Percentiles rank a stretch among this genome's conserved stretches.
Conservation (phyloP, 2,113 vertebrate species). For the Narcine bancroftii region DNA sequence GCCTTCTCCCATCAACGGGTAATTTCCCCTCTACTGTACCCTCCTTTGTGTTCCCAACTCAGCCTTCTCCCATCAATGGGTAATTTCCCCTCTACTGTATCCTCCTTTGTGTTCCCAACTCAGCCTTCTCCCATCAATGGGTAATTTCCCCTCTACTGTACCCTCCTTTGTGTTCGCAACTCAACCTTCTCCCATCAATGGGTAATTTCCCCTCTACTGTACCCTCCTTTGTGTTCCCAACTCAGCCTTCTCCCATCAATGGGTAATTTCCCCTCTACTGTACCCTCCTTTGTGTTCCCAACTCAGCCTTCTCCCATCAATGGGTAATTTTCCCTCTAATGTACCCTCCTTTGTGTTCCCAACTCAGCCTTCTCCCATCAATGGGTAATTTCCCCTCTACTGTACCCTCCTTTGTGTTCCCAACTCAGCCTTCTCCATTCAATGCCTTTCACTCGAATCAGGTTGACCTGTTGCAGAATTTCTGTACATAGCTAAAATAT, state of each 20-base stretch:
- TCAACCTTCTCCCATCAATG: neutral
- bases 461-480: neutral
- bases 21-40: neutral
- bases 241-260: neutral
- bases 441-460: neutral
- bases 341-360: neutral
- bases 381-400: neutral
- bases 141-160: neutral
- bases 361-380: too few relatives aligned
- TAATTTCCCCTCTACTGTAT: neutral
- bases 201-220: neutral
- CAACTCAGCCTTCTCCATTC: too few relatives aligned
- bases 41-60: neutral
- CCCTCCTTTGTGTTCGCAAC: neutral
- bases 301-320: too few relatives aligned
- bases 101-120: neutral
- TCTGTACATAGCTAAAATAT: neutral
- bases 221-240: neutral
- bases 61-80: neutral
- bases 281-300: neutral
- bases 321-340: neutral
- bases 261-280: neutral
- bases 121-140: neutral
- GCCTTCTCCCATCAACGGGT: too few relatives aligned
- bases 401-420: neutral